Percentiles rank a stretch among this genome's conserved stretches.
Conservation (phyloP, 2,888 invertebrate genomes). For the Agriopis aurantiaria region DNA sequence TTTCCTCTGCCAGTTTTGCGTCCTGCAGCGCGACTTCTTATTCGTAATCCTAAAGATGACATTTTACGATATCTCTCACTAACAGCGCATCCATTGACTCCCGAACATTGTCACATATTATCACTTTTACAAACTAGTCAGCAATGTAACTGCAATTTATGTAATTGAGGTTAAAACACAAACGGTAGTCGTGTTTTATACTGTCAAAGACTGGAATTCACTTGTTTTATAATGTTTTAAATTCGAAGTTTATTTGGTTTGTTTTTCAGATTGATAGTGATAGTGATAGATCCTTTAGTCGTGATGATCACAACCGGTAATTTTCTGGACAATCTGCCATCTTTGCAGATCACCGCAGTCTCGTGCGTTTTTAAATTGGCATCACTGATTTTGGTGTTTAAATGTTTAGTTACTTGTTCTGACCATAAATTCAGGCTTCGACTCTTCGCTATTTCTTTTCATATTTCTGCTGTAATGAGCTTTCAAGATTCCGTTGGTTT, state of each 20-base stretch:
- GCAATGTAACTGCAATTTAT: slow-evolving; percentile 18
- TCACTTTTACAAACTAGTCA: neutral
- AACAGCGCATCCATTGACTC: slow-evolving; percentile 38
- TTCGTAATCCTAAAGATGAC: slow-evolving; percentile 58
- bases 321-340: too few species aligned
- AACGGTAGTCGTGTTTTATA: slow-evolving; percentile 15
- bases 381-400: too few species aligned
- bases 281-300: neutral
- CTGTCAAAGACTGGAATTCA: slow-evolving; percentile 24
- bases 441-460: too few species aligned
- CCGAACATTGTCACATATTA: neutral
- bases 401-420: too few species aligned
- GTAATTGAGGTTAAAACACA: slow-evolving; percentile 1
- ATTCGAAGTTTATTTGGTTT: neutral
- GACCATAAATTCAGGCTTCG: too few species aligned
- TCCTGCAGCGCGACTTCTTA: slow-evolving; percentile 70
- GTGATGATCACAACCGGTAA: too few species aligned
- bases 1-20: slow-evolving; percentile 66
- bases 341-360: too few species aligned
- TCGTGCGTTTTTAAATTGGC: too few species aligned
- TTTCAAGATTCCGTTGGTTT: too few species aligned
- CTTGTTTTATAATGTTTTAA: slow-evolving; percentile 10
- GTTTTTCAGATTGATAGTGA: neutral
- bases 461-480: too few species aligned
- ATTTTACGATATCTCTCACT: slow-evolving; percentile 42